Evolutionary conservation across 1,140 invertebrate species (phyloP), one percentile per base, ranked within the genome.

Genomic region (Drosophila lini): DNA sequence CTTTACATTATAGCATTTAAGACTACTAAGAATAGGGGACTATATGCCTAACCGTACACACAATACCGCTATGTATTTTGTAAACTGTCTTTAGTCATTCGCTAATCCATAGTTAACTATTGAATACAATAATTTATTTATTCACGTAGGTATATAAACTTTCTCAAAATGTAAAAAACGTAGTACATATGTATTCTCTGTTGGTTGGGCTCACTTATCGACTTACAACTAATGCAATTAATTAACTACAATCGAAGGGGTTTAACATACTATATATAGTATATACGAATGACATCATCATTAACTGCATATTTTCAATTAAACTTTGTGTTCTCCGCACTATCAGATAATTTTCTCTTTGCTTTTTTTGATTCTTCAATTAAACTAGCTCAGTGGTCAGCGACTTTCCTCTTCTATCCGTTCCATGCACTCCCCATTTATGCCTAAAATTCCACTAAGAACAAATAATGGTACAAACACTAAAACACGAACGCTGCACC

Each of bases 111-210:
- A 74, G 62, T 31, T 76, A 78, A 81, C 68, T 82, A 81, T 55
- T 79, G 76, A 81, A 81, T 81, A 81, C 73, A 81, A 53, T 81
- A 74, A 75, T 65, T 61, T 63, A 77, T 76, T 50, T 50, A 50
- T 32, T 70, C 55, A 50, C 57, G 73, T 41, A 63, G 42, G 59
- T 86, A 86, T 86, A 86, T 86, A 86, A 86, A 86, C 80, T 78
- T 83, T 79, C 77, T 86, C 80, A 88, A 86, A 86, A 88, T 88
- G 80, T 86, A 86, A 83, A 86, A 86, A 86, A 86, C 81, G 74
- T 85, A 71, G 74, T 78, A 78, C 59, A 78, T 78, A 69, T 74
- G 64, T 78, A 78, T 67, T 80, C 52, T 74, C 45, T 78, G 59
- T 75, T 60, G 48, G 61, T 80, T 76, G 73, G 74, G 74, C 55